Conservation (phyloP, 2,113 vertebrate genomes). For the Bostrychus sinensis region DNA sequence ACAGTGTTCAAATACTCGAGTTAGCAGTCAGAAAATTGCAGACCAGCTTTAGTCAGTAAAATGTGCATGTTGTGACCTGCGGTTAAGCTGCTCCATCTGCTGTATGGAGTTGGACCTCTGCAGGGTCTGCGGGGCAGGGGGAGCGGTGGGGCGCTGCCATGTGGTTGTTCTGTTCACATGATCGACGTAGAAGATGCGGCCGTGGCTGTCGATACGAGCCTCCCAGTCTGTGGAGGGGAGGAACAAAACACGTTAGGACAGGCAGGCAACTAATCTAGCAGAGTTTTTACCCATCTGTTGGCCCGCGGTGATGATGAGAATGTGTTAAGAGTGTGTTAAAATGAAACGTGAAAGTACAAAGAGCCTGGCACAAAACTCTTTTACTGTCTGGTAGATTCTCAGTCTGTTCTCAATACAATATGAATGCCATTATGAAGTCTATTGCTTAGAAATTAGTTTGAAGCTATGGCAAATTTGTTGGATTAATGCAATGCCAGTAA, state of each 20-base stretch:
- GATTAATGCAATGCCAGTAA: no score
- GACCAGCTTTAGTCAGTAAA: not conserved
- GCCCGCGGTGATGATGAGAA: not conserved
- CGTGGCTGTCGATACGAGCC: slow-evolving; percentile 94
- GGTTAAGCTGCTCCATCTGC: slow-evolving; percentile 96
- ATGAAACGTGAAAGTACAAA: not conserved
- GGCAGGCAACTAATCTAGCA: not conserved
- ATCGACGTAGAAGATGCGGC: slow-evolving; percentile 93
- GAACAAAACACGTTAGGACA: slow-evolving; percentile 13
- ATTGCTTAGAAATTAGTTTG: not conserved
- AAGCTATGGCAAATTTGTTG: not conserved
- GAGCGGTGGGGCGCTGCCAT: slow-evolving; percentile 91
- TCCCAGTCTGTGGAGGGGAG: slow-evolving; percentile 86
- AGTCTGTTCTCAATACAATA: not conserved
- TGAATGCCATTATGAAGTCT: not conserved
- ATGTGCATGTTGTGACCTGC: slow-evolving; percentile 76
- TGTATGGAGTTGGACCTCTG: slow-evolving; percentile 94
- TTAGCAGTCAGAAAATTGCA: not conserved
- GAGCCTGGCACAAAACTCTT: not conserved
- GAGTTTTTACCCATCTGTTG: not conserved
- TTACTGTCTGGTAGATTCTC: no score
- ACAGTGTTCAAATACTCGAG: not conserved
- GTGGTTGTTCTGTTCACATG: slow-evolving; percentile 95
- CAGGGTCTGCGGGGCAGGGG: slow-evolving; percentile 87
- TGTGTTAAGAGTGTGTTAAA: not conserved